A percentile compares a stretch with the other conserved stretches of the same genome.
These are phyloP conservation scores for Euleptes europaea DNA, from an alignment of 2,113 vertebrate species.

Conservation along the genomic window DNA sequence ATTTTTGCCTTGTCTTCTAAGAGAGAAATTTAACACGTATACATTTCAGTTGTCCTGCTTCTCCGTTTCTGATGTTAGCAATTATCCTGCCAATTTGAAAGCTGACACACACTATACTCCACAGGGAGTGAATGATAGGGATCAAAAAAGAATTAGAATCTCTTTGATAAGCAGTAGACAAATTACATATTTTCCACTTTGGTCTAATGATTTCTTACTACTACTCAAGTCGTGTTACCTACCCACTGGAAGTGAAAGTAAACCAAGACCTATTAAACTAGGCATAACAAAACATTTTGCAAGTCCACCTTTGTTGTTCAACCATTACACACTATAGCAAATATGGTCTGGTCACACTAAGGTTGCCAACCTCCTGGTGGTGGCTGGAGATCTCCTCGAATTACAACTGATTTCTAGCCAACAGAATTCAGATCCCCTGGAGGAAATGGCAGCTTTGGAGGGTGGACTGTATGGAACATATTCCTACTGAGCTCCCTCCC, in stretches of 20 bases:
- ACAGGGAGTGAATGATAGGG: slow-evolving; percentile 16
- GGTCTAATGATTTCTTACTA: slow-evolving; percentile 20
- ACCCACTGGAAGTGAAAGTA: neutral
- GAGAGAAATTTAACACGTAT: slow-evolving; percentile 14
- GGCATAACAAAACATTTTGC: neutral
- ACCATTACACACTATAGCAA: neutral
- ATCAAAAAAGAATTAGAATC: slow-evolving; percentile 30
- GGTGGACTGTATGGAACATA: too few species aligned
- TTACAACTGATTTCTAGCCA: neutral
- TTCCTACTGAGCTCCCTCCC: too few species aligned
- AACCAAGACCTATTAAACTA: slow-evolving; percentile 5
- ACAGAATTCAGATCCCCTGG: too few species aligned
- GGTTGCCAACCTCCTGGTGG: too few species aligned
- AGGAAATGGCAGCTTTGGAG: too few species aligned
- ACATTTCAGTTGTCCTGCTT: slow-evolving; percentile 30
- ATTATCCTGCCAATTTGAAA: slow-evolving; percentile 35
- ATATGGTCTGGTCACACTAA: neutral
- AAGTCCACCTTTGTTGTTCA: neutral
- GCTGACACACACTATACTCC: slow-evolving; percentile 11
- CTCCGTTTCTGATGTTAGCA: slow-evolving; percentile 9
- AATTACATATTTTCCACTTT: slow-evolving; percentile 28
- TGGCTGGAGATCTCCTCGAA: neutral
- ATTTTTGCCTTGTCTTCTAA: slow-evolving; percentile 26
- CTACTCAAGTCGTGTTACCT: slow-evolving; percentile 3
- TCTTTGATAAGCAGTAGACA: slow-evolving; percentile 29